These are phyloP conservation scores for Amblyopsis rosae DNA, from an alignment of 2,113 vertebrate species.

Conservation along the genomic window DNA sequence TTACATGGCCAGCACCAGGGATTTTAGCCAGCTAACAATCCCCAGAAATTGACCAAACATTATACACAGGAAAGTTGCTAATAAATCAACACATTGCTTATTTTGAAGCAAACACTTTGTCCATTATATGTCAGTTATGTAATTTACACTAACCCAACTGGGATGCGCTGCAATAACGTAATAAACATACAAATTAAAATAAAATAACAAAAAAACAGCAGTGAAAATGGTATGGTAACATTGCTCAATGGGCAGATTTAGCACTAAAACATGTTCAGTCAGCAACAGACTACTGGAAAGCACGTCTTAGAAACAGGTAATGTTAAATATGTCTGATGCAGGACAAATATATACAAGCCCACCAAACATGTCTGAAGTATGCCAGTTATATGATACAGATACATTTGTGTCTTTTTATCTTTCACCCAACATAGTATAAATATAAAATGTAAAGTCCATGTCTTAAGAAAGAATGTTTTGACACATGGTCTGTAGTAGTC, in stretches of 20 bases:
- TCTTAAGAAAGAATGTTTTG: too few species aligned
- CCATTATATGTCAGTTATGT: constrained; percentile 2
- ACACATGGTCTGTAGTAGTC: constrained; percentile 7
- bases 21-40: constrained; percentile 38
- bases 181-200: not conserved
- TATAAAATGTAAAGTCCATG: too few species aligned
- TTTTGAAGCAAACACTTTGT: not conserved
- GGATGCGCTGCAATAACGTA: not conserved
- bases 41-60: constrained; percentile 11
- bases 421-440: too few species aligned
- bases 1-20: constrained; percentile 14
- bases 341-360: too few species aligned
- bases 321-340: too few species aligned
- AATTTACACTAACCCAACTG: not conserved
- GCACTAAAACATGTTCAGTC: not conserved
- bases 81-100: not conserved
- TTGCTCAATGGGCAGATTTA: not conserved
- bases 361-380: too few species aligned
- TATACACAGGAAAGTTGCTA: constrained; percentile 3
- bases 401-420: too few species aligned
- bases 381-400: too few species aligned
- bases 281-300: not conserved
- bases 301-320: not conserved
- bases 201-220: not conserved
- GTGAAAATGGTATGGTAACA: constrained; percentile 3